Conservation (phyloP, 2,888 invertebrate species). For the Gymnocheta viridis region DNA sequence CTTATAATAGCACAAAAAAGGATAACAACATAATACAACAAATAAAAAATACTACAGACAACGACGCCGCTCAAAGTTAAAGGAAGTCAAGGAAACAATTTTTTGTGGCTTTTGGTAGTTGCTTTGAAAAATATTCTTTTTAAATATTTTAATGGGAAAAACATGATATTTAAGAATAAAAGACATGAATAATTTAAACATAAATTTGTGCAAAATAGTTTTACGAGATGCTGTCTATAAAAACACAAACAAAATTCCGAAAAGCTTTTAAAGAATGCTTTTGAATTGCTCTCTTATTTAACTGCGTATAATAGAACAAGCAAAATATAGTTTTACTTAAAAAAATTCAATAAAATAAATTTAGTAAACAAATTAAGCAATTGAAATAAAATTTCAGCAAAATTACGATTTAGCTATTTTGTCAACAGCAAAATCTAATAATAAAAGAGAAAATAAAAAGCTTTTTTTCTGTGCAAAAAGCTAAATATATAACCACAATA, state of each 20-base stretch:
- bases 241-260: neutral
- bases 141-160: neutral
- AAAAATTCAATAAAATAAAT: neutral
- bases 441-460: conserved; percentile 24
- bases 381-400: neutral
- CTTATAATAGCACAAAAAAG: neutral
- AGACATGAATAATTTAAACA: neutral
- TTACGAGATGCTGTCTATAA: neutral
- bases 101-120: neutral
- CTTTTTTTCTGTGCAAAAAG: conserved; percentile 17
- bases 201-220: conserved; percentile 13
- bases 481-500: neutral
- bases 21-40: neutral
- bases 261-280: conserved; percentile 9
- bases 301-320: neutral
- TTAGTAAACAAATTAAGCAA: neutral
- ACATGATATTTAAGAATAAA: neutral
- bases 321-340: neutral
- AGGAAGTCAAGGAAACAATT: conserved; percentile 17
- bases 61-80: conserved; percentile 36
- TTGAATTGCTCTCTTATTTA: conserved; percentile 16
- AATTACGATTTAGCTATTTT: no score
- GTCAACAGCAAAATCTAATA: neutral
- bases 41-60: conserved; percentile 14
- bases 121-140: neutral